These are phyloP conservation scores for Mythimna loreyi DNA, from an alignment of 2,888 invertebrate genomes.

Conservation along the genomic window DNA sequence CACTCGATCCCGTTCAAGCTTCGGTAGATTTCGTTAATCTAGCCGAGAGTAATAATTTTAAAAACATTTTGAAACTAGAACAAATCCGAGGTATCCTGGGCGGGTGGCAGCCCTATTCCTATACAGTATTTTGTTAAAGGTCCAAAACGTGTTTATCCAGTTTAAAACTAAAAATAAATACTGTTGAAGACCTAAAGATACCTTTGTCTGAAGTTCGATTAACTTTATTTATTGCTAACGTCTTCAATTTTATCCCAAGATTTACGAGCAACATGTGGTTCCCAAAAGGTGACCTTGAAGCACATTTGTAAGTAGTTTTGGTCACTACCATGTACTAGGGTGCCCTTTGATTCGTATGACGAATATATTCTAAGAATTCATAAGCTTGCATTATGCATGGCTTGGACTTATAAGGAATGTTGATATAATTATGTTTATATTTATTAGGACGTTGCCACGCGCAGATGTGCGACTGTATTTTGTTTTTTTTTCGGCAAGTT, in stretches of 20 bases:
- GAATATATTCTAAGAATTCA: slow-evolving; percentile 1
- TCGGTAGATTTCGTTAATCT: too few species aligned
- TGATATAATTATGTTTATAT: too few species aligned
- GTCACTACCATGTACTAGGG: slow-evolving; percentile 6
- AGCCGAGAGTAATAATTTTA: too few species aligned
- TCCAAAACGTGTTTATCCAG: neutral
- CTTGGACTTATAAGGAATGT: neutral
- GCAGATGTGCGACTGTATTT: neutral
- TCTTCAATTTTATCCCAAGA: neutral
- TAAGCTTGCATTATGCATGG: slow-evolving; percentile 1
- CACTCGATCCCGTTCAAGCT: too few species aligned
- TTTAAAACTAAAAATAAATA: neutral
- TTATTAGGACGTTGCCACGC: neutral
- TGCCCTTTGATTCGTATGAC: neutral
- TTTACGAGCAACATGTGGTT: slow-evolving; percentile 7
- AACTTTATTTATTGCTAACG: neutral
- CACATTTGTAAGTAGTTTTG: neutral
- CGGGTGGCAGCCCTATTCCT: too few species aligned
- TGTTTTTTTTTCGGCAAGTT: neutral
- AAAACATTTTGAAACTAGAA: too few species aligned
- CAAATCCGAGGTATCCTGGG: too few species aligned
- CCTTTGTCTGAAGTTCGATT: neutral
- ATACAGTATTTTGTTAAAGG: neutral
- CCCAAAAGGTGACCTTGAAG: slow-evolving; percentile 10
- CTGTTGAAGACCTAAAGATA: neutral